A percentile compares a stretch with the other conserved stretches of the same genome.
Evolutionary conservation across 2,797 vertebrate genomes (phyloP).

Genomic region (Threskiornis aethiopicus): DNA sequence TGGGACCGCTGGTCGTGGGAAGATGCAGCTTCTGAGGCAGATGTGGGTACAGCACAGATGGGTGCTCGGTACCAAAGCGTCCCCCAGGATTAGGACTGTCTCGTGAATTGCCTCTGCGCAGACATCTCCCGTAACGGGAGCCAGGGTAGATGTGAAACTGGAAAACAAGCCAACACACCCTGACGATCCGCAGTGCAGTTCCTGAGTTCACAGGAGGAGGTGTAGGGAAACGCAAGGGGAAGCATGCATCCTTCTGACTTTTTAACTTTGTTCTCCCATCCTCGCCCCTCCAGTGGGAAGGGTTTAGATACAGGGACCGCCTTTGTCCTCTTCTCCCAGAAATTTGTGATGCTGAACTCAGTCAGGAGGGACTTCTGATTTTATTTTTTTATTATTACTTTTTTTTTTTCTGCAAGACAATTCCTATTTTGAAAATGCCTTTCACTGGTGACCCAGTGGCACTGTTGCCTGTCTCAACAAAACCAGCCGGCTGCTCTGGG

Average conservation of each 20-base stretch:
- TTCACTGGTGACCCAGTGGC: not conserved
- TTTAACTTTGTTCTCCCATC: accelerated
- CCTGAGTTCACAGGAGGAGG: not conserved
- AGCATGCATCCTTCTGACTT: accelerated
- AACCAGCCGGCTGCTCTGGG: not conserved
- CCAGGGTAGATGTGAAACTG: not conserved
- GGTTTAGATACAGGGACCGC: not conserved
- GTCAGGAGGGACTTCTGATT: not conserved
- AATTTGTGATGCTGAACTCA: not conserved
- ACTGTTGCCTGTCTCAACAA: not conserved
- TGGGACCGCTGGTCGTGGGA: not conserved
- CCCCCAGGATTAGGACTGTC: not conserved
- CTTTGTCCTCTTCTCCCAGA: not conserved
- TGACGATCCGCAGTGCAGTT: accelerated
- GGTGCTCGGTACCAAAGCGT: accelerated
- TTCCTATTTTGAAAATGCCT: not conserved
- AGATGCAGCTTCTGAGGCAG: not conserved
- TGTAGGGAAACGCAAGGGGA: not conserved
- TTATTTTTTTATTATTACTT: not conserved
- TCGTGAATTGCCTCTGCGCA: accelerated
- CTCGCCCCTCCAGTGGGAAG: not conserved
- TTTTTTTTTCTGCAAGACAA: not conserved
- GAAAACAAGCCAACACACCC: not conserved
- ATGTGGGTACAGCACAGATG: not conserved
- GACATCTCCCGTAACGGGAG: not conserved